Base-by-base conservation (phyloP, 2,888 invertebrate genomes). In the Trilocha varians region DNA sequence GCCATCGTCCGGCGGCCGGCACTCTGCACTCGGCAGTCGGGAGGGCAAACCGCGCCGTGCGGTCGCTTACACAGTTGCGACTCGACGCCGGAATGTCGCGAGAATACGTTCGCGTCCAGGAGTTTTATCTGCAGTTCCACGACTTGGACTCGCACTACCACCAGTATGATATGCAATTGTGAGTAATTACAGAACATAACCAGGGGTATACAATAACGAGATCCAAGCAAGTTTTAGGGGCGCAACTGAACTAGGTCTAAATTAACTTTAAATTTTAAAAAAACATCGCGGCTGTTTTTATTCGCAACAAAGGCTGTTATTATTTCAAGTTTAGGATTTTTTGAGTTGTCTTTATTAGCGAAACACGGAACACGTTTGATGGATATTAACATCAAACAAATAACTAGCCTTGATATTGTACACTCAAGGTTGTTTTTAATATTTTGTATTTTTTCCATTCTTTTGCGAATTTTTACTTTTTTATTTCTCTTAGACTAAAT, bases 41-140 rank as follows among this genome's bases (percentile, higher is more conserved):
- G 50, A 42, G 41, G 15, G 37, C 46, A 44, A 45, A 52, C 40
- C 44, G 57, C 46, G 42, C 48, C 45, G 44, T 34, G 50, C 49
- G 51, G 57, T 49, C 53, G 59, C 49, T 51, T 41, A 39, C 35
- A 39, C 39, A 44, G 17, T 18, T 38, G 40, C 41, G 42, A 39
- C 45, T 45, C 36, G 13, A 11, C 13, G 46, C 43, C 53, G 59
- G 43, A 42, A 75, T 77, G 76, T 61, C 75, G 54, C 65, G 65
- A 41, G 71, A 75, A 4, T 70, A 55, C 49, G 44, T 61, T 44
- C 66, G 67, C 3, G 56, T 65, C n/a, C 72, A 70, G 42, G 72
- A 71, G 14, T 69, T 54, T 48, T 76, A 67, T 50, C 13, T 70
- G 43, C 68, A 67, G 15, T 45, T 71, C 45, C 70, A 70, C 42